A percentile compares a stretch with the other conserved stretches of the same genome.
These are phyloP conservation scores for Coryphaenoides rupestris DNA, from an alignment of 2,113 vertebrate genomes.

Conservation along the genomic window DNA sequence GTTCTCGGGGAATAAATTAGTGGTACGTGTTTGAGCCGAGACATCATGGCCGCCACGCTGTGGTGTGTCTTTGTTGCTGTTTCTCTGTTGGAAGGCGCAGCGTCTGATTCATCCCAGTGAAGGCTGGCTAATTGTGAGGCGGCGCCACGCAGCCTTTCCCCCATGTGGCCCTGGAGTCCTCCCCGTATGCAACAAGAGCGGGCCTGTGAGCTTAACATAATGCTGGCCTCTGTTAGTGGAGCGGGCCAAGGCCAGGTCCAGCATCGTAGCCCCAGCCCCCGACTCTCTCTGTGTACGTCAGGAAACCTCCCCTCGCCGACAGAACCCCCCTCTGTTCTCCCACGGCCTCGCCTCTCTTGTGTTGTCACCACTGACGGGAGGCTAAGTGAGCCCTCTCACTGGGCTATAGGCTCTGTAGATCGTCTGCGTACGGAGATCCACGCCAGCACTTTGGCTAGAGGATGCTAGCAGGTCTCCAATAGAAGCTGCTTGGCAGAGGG, in stretches of 20 bases:
- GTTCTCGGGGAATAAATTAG: no score
- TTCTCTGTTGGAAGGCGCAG: constrained; percentile 12
- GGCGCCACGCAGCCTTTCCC: constrained; percentile 22
- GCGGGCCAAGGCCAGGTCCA: constrained; percentile 27
- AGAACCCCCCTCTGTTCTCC: constrained; percentile 63
- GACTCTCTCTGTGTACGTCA: constrained; percentile 39
- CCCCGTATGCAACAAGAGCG: constrained; percentile 55
- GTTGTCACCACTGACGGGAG: constrained; percentile 42
- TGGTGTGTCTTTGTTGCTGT: constrained; percentile 4
- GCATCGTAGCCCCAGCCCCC: constrained; percentile 31
- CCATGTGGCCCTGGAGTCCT: constrained; percentile 41
- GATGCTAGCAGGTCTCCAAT: no score
- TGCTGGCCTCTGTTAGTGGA: constrained; percentile 61
- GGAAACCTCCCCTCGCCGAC: constrained; percentile 46
- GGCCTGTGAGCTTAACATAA: constrained; percentile 64
- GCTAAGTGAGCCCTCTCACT: constrained; percentile 36
- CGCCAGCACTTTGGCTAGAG: no score
- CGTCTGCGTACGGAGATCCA: no score
- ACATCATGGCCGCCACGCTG: no score
- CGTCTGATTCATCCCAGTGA: constrained; percentile 23
- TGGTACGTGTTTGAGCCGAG: no score
- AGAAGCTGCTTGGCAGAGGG: no score
- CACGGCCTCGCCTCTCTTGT: constrained; percentile 38
- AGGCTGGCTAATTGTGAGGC: constrained; percentile 18
- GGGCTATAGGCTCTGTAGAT: no score